Base-by-base conservation (phyloP, 2,113 vertebrate species). In the Gymnocephalus cernua region DNA sequence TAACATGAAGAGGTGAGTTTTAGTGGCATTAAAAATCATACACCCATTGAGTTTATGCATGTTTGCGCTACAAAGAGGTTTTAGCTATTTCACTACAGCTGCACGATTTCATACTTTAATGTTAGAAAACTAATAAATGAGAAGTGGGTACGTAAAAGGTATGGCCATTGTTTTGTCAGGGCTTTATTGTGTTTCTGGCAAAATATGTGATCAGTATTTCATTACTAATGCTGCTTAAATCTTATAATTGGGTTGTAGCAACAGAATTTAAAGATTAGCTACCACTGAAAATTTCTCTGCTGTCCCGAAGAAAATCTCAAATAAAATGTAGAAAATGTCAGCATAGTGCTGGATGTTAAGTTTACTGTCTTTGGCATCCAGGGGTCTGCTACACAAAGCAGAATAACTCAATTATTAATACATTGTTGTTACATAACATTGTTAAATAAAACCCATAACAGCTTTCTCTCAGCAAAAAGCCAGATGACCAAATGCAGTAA, bases 1-100 rank as follows among this genome's bases (percentile, higher is more conserved):
- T 25, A 74, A 76, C 76, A 79, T 23, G 7, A 48, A 59, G 54
- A 85, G 8, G n/a, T 48, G 61, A 53, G 63, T 73, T 78, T 67
- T 44, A 77, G 79, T 77, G 64, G 54, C 15, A 27, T 23, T 64
- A 56, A 64, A 67, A 78, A 32, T 11, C 8, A 62, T 25, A 69
- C 56, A 50, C 61, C 57, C 64, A 65, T 74, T 65, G 32, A 76
- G 56, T 47, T 72, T 25, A 18, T 62, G 57, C 44, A 69, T 38
- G 23, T 68, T 72, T 59, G 61, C 23, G 38, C 62, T 65, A 32
- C 12, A 44, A 56, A 56, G 53, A 59, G 13, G 10, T 35, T 21
- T 4, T 50, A 25, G 38, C 11, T 21, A 1, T 75, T 59, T 47
- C 16, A 69, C 16, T 25, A 7, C 45, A 78, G 48, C 21, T 47